These are phyloP conservation scores for Sporophila hypoxantha DNA, from an alignment of 2,113 vertebrate genomes.

Conservation along the genomic window DNA sequence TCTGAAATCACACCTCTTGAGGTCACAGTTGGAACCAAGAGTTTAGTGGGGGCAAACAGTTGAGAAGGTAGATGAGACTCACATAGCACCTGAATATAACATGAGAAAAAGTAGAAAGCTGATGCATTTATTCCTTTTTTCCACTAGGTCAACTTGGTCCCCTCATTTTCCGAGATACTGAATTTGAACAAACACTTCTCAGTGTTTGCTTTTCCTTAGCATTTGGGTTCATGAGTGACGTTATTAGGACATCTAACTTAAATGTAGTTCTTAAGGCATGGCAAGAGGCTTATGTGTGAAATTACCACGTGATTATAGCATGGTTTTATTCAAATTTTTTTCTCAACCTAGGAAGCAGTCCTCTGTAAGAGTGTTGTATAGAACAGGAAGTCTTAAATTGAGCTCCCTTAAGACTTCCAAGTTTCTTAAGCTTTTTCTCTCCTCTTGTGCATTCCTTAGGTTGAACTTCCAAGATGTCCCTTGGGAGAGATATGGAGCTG, in stretches of 20 bases:
- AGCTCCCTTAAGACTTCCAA: not conserved
- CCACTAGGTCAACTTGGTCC: not conserved
- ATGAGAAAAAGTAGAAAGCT: constrained; percentile 17
- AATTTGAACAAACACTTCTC: not conserved
- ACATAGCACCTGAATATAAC: not conserved
- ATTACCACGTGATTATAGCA: not conserved
- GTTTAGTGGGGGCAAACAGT: not conserved
- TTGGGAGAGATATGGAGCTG: constrained; percentile 87
- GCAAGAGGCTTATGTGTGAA: not conserved
- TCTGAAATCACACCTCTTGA: not conserved
- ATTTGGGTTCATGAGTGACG: not conserved
- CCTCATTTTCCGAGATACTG: not conserved
- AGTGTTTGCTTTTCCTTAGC: not conserved
- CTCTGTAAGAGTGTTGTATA: not conserved
- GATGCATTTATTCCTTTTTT: not conserved
- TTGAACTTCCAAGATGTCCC: constrained; percentile 66
- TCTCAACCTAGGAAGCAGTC: not conserved
- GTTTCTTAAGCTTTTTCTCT: not conserved
- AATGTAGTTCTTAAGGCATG: not conserved
- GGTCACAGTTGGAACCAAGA: not conserved
- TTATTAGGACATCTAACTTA: not conserved
- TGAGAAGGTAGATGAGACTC: not conserved
- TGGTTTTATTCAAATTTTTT: not conserved
- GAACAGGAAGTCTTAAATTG: not conserved
- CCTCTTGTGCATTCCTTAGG: constrained; percentile 38